Evolutionary conservation across 1,140 invertebrate species (phyloP).

Genomic region (Acyrthosiphon pisum): DNA sequence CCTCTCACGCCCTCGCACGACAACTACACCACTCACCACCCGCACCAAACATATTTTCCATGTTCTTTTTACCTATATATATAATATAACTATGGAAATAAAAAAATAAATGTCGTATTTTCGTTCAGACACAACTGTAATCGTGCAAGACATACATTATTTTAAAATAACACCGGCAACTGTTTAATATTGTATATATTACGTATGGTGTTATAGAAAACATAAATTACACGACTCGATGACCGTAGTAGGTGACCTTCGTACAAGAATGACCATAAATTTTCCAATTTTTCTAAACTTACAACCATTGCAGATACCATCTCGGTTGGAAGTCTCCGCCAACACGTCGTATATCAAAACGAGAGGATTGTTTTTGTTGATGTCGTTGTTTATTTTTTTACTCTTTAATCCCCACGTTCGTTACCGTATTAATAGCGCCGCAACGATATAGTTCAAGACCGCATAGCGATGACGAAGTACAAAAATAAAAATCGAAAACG

Average conservation of each 20-base stretch:
- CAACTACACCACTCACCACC: neutral
- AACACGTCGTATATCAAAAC: conserved; percentile 14
- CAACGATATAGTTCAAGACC: neutral
- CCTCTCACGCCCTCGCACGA: neutral
- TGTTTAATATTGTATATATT: neutral
- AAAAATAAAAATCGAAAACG: neutral
- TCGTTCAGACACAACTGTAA: neutral
- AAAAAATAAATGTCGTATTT: neutral
- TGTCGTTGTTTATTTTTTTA: neutral
- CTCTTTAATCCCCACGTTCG: neutral
- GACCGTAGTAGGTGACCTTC: conserved; percentile 43
- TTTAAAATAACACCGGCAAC: neutral
- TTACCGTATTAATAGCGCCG: neutral
- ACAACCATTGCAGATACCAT: neutral
- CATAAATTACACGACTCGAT: conserved; percentile 21
- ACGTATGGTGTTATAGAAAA: neutral
- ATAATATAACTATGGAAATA: no score
- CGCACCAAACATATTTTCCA: neutral
- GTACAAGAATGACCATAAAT: neutral
- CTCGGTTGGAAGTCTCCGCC: neutral
- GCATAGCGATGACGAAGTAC: neutral
- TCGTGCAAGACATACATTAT: neutral
- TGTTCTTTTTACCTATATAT: neutral
- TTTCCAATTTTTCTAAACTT: conserved; percentile 32
- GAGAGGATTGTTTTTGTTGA: neutral